Conservation (phyloP, 2,888 invertebrate genomes). For the Sinohyriopsis cumingii region DNA sequence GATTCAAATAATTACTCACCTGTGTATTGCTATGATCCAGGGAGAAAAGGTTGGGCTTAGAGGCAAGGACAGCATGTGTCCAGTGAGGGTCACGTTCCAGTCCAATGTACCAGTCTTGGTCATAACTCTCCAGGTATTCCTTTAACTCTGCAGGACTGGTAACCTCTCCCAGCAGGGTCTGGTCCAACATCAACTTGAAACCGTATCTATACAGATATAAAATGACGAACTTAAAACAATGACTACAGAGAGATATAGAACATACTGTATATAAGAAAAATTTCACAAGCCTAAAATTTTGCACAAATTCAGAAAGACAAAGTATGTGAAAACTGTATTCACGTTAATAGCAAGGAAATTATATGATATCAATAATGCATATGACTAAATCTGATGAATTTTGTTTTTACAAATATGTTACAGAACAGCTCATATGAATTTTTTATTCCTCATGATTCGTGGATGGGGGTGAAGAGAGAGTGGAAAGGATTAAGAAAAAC, state of each 20-base stretch:
- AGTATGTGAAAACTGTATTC: too few relatives aligned
- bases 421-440: too few relatives aligned
- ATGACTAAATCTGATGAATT: too few relatives aligned
- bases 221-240: not conserved
- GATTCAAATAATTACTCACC: slow-evolving; percentile 39
- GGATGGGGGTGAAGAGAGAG: too few relatives aligned
- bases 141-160: slow-evolving; percentile 65
- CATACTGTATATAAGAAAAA: not conserved
- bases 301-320: too few relatives aligned
- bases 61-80: slow-evolving; percentile 68
- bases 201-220: slow-evolving; percentile 62
- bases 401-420: too few relatives aligned
- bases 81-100: slow-evolving; percentile 68
- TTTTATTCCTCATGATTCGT: too few relatives aligned
- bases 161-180: slow-evolving; percentile 69
- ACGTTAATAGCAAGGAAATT: too few relatives aligned
- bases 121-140: slow-evolving; percentile 68
- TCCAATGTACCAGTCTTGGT: slow-evolving; percentile 72
- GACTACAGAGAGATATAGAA: not conserved
- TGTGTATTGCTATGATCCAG: slow-evolving; percentile 61
- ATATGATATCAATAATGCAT: too few relatives aligned
- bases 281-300: too few relatives aligned
- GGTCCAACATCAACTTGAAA: slow-evolving; percentile 73
- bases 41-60: slow-evolving; percentile 69
- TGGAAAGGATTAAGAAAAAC: too few relatives aligned